Conservation (phyloP, 2,888 invertebrate species). For the Heliconius erato region DNA sequence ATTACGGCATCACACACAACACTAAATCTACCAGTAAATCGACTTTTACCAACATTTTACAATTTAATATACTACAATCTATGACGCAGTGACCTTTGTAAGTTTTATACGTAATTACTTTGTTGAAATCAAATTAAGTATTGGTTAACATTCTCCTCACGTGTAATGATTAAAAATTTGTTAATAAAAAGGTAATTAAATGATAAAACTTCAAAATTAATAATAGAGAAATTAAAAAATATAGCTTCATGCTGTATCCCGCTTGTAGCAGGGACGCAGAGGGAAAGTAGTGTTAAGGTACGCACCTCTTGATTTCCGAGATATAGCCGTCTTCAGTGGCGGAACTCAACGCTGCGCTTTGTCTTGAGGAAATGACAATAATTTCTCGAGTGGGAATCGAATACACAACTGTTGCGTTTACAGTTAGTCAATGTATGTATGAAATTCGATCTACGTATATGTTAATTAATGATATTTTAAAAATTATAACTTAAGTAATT, state of each 20-base stretch:
- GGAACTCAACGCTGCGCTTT: no score
- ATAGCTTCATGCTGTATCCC: no score
- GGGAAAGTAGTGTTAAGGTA: no score
- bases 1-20: neutral
- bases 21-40: neutral
- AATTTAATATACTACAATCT: slow-evolving; percentile 5
- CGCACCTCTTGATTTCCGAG: no score
- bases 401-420: no score
- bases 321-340: no score
- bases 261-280: no score
- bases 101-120: slow-evolving; percentile 23
- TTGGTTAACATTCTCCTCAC: neutral
- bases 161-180: neutral
- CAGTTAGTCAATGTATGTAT: neutral
- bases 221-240: neutral
- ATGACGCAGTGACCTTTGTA: slow-evolving; percentile 17
- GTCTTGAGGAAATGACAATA: no score
- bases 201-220: neutral
- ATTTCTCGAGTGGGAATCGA: no score
- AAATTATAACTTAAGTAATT: neutral
- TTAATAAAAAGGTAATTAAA: neutral
- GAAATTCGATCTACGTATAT: neutral
- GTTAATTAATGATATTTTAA: no score
- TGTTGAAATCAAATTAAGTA: slow-evolving; percentile 2
- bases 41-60: slow-evolving; percentile 20